These are phyloP conservation scores for Drusus annulatus DNA, from an alignment of 1,140 invertebrate species.

Conservation along the genomic window DNA sequence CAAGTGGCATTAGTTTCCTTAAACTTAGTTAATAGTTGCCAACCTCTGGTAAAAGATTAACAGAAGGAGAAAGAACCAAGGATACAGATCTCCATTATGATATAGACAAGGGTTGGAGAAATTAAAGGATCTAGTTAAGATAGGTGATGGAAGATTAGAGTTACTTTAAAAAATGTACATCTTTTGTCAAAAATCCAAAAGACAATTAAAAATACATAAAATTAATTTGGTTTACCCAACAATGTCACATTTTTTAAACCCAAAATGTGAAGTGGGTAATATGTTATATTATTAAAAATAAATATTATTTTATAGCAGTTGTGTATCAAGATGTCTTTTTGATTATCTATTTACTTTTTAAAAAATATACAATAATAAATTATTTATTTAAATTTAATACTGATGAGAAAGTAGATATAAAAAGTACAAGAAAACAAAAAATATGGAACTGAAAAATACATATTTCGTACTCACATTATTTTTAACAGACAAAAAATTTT, in stretches of 20 bases:
- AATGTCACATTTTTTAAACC: slow-evolving; percentile 7
- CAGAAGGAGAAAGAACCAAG: too few species aligned
- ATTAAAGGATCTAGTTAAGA: neutral
- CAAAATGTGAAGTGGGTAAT: slow-evolving; percentile 22
- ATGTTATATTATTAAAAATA: too few species aligned
- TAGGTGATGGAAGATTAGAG: neutral
- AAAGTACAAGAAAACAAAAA: neutral
- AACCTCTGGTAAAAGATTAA: too few species aligned
- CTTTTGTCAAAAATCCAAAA: slow-evolving; percentile 18
- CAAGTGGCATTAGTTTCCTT: too few species aligned
- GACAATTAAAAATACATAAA: slow-evolving; percentile 2
- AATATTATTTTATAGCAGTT: too few species aligned
- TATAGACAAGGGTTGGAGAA: too few species aligned
- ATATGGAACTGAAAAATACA: neutral
- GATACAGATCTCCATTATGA: too few species aligned
- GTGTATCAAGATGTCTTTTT: too few species aligned
- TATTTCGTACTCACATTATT: slow-evolving; percentile 5
- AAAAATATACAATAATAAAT: neutral
- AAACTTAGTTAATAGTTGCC: too few species aligned
- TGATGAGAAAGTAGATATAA: too few species aligned
- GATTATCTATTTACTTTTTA: neutral
- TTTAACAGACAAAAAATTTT: neutral
- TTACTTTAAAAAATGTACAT: neutral
- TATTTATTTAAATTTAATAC: too few species aligned
- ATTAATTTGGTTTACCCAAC: slow-evolving; percentile 1